These are phyloP conservation scores for Perdita meconis DNA, from an alignment of 2,888 invertebrate species.

Conservation along the genomic window DNA sequence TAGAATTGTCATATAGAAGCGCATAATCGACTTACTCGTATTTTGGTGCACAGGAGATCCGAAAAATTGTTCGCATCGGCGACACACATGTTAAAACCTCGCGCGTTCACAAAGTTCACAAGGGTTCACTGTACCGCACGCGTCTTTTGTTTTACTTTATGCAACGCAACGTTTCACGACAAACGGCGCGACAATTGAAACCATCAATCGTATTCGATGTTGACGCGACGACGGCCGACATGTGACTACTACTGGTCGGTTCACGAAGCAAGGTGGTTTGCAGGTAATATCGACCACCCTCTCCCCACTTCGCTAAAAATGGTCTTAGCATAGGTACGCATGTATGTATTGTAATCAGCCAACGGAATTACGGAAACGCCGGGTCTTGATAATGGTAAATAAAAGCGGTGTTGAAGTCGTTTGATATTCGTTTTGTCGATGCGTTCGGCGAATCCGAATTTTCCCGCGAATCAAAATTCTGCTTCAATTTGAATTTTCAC, in stretches of 20 bases:
- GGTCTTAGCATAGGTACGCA: slow-evolving; percentile 36
- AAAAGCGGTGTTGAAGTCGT: not conserved
- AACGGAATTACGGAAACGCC: not conserved
- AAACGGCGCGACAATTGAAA: slow-evolving; percentile 1
- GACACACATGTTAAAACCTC: slow-evolving; percentile 13
- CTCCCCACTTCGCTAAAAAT: slow-evolving; percentile 74
- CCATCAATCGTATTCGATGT: slow-evolving; percentile 18
- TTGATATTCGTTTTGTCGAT: not conserved
- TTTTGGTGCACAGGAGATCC: not conserved
- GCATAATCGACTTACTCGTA: slow-evolving; percentile 22
- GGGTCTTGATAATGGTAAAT: not conserved
- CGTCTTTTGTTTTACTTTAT: not conserved
- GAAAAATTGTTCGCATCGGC: not conserved
- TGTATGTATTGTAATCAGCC: slow-evolving; percentile 21
- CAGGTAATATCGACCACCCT: slow-evolving; percentile 80
- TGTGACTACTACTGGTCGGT: slow-evolving; percentile 78
- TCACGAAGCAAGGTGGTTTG: slow-evolving; percentile 75
- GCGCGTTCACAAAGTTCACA: not conserved
- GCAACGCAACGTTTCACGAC: not conserved
- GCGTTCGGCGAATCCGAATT: not conserved
- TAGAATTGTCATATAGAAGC: not conserved
- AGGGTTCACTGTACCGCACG: too few relatives aligned
- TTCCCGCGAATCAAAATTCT: slow-evolving; percentile 36
- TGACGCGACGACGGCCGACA: slow-evolving; percentile 76
- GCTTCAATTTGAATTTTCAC: not conserved